Evolutionary conservation across 2,888 invertebrate species (phyloP).

Genomic region (Phorcus lineatus): DNA sequence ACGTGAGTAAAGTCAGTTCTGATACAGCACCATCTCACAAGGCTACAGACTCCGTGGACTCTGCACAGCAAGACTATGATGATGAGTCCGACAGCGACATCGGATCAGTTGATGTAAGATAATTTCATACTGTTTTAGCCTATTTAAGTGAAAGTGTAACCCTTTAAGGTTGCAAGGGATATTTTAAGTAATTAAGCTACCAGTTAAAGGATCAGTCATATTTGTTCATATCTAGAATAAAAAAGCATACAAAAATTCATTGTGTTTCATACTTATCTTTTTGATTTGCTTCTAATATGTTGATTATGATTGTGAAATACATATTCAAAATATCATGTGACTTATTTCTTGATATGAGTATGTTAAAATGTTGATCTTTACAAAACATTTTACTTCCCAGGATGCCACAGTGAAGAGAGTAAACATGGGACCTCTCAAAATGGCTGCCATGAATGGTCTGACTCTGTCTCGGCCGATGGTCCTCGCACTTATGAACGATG

Average conservation of each 20-base stretch:
- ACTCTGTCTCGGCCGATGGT: slow-evolving; percentile 72
- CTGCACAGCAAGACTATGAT: slow-evolving; percentile 32
- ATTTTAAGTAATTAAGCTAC: too few species aligned
- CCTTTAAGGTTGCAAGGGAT: too few species aligned
- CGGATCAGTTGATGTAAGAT: slow-evolving; percentile 55
- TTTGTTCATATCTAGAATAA: too few species aligned
- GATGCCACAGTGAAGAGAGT: slow-evolving; percentile 37
- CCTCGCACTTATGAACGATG: slow-evolving; percentile 68
- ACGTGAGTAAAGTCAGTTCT: not conserved
- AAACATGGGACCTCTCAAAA: slow-evolving; percentile 72
- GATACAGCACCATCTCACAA: not conserved
- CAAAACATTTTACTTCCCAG: slow-evolving; percentile 33
- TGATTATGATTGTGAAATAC: too few species aligned
- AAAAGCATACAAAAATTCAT: too few species aligned
- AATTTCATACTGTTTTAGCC: slow-evolving; percentile 24
- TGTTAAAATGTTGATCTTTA: too few species aligned
- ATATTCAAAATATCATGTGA: too few species aligned
- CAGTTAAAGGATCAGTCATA: too few species aligned
- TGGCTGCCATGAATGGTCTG: slow-evolving; percentile 75
- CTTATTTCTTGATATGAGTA: too few species aligned
- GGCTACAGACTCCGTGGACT: not conserved
- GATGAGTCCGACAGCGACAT: slow-evolving; percentile 46
- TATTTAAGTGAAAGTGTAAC: not conserved
- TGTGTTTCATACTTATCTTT: too few species aligned
- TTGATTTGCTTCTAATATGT: too few species aligned